Conservation (phyloP, 2,888 invertebrate species). For the Panopea generosa region DNA sequence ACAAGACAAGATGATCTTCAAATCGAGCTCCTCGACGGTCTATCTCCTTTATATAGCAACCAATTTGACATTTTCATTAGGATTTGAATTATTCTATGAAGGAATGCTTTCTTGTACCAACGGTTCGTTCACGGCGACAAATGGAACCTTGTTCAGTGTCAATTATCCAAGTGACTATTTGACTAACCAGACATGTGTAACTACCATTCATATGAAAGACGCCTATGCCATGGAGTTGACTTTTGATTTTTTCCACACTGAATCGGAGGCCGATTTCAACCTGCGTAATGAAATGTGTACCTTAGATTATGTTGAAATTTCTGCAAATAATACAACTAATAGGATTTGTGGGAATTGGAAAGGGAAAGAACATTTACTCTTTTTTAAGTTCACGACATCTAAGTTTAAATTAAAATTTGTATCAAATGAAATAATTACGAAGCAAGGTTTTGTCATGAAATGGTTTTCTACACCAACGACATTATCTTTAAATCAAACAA, state of each 20-base stretch:
- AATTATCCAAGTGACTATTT: slow-evolving; percentile 87
- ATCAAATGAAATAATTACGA: slow-evolving; percentile 52
- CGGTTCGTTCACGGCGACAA: slow-evolving; percentile 44
- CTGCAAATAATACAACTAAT: slow-evolving; percentile 23
- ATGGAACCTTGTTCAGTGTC: slow-evolving; percentile 87
- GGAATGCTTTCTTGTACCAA: slow-evolving; percentile 53
- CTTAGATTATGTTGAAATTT: slow-evolving; percentile 70
- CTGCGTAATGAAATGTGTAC: slow-evolving; percentile 58
- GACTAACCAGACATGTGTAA: slow-evolving; percentile 63
- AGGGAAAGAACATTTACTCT: slow-evolving; percentile 57
- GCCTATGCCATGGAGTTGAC: slow-evolving; percentile 56
- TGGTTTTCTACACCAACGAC: slow-evolving; percentile 55
- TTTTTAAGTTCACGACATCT: slow-evolving; percentile 55
- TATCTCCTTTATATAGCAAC: no score
- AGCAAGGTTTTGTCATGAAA: slow-evolving; percentile 61
- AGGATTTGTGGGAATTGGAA: slow-evolving; percentile 72
- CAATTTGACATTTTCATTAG: no score
- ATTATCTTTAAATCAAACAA: not conserved
- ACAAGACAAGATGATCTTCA: no score
- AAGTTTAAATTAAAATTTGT: slow-evolving; percentile 62
- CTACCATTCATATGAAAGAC: slow-evolving; percentile 44
- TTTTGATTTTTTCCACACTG: slow-evolving; percentile 56
- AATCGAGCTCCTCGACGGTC: no score
- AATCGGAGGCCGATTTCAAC: slow-evolving; percentile 52
- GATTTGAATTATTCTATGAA: no score